A percentile compares a stretch with the other conserved stretches of the same genome.
Evolutionary conservation across 2,888 invertebrate genomes (phyloP).

Genomic region (Galerucella nymphaeae): DNA sequence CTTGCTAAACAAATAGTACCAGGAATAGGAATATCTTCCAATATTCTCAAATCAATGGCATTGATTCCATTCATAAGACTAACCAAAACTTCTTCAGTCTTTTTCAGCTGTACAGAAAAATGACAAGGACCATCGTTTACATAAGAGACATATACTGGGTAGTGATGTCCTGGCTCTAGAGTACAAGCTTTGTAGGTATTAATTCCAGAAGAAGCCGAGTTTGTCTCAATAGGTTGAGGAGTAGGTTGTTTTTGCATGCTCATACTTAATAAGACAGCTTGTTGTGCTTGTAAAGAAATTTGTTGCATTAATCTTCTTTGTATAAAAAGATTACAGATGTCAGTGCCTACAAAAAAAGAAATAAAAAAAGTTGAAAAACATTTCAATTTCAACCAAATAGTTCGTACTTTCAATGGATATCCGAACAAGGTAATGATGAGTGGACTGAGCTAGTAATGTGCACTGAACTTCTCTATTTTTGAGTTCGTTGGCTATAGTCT

Average conservation of each 20-base stretch:
- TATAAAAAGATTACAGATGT: conserved; percentile 66
- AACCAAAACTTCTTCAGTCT: conserved; percentile 71
- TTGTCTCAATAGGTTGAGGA: conserved; percentile 4
- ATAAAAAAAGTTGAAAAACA: not conserved
- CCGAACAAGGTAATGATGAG: conserved; percentile 64
- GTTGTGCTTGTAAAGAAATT: conserved; percentile 67
- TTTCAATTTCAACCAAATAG: not conserved
- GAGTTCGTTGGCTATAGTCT: conserved; percentile 62
- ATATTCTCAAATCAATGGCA: conserved; percentile 69
- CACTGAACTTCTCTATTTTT: conserved; percentile 63
- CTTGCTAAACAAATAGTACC: conserved; percentile 83
- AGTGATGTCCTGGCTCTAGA: conserved; percentile 69
- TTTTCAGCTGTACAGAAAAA: conserved; percentile 80
- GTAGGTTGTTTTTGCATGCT: conserved; percentile 62
- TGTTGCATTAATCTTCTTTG: conserved; percentile 66
- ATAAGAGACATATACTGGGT: conserved; percentile 79
- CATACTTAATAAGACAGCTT: conserved; percentile 58
- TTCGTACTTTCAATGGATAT: conserved; percentile 62
- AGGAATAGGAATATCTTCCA: conserved; percentile 76
- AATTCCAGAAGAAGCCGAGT: conserved; percentile 19
- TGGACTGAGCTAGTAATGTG: conserved; percentile 58
- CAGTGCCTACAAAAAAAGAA: conserved; percentile 57
- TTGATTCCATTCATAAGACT: conserved; percentile 81
- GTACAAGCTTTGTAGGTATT: conserved; percentile 69
- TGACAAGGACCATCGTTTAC: conserved; percentile 83